phyloP scores from a whole-genome alignment of 2,113 vertebrate species.

The Neomonachus schauinslandi region DNA sequence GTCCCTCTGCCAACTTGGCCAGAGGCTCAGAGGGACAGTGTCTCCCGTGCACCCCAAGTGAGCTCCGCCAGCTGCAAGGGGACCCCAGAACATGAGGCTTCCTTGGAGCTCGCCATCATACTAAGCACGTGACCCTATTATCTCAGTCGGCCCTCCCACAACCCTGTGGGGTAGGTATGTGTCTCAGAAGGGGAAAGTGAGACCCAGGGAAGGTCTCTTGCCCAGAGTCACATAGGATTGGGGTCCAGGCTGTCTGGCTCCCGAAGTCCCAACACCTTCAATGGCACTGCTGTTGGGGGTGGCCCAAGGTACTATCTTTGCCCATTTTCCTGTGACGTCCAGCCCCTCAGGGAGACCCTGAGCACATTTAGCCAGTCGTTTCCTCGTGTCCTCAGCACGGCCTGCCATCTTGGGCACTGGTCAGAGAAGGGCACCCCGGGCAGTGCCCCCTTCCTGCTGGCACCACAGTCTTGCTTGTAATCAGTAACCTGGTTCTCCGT shows the following conservation, averaged over 20 bases:
- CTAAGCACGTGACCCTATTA: not conserved
- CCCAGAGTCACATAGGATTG: rapidly evolving
- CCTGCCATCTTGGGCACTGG: not conserved
- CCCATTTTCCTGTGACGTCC: not conserved
- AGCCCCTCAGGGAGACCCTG: not conserved
- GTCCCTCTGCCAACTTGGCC: not conserved
- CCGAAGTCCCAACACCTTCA: not conserved
- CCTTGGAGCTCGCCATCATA: not conserved
- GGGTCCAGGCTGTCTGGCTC: not conserved
- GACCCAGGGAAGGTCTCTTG: not conserved
- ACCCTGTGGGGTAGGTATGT: not conserved
- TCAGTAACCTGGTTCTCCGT: not conserved
- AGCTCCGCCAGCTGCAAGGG: not conserved
- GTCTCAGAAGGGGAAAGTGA: not conserved
- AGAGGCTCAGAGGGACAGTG: not conserved
- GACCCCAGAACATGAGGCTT: not conserved
- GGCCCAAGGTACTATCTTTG: not conserved
- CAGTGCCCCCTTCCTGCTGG: not conserved
- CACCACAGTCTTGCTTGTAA: not conserved
- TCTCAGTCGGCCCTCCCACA: not conserved
- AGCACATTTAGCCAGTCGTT: not conserved
- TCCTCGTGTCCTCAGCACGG: too few species aligned
- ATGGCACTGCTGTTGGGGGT: not conserved
- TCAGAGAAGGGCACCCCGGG: not conserved
- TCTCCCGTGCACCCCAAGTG: not conserved